Base-by-base conservation (phyloP, 2,797 vertebrate species). In the Rhabdophis nuchalis region DNA sequence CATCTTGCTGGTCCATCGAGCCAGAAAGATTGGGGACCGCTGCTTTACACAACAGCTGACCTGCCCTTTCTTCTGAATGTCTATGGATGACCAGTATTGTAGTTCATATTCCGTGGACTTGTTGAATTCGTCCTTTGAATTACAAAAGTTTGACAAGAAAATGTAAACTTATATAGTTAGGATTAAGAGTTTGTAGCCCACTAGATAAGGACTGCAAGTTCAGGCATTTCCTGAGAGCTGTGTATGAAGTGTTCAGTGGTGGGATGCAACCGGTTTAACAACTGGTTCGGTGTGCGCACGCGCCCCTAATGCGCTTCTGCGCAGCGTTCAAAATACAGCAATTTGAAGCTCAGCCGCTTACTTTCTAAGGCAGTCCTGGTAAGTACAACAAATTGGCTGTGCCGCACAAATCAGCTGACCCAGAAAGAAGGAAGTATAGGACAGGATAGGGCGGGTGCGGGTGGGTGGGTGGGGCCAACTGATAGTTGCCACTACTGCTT, bases 1-100 rank as follows among this genome's bases (percentile, higher is more conserved):
- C 13, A n/a, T 0, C 6, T n/a, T 5, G 2, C 13, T 1, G 13
- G 13, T 68, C n/a, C 29, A 14, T 13, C 4, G 2, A 68, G 13
- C 64, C 14, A 18, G n/a, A 68, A 32, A 32, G 64, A 2, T 32
- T 68, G 64, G n/a, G 64, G n/a, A 68, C 64, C 6, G 0, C n/a
- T 32, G 64, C 14, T 68, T 68, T 89, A 58, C 50, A 52, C 5
- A 88, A 27, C 8, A 29, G 53, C 64, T 89, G 61, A 52, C 1
- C 10, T 32, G 25, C 4, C 12, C 16, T 90, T 14, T 90, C 53
- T 85, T 32, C 72, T 46, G 8, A 85, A 50, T 77, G 10, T n/a
- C 11, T 82, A 5, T 18, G 36, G 27, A 32, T 60, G 46, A 2
- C 56, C 14, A 32, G 6, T 12, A 46, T 46, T 60, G 29, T 86